Evolutionary conservation across 2,797 vertebrate species (phyloP), one percentile per base, ranked within the genome.

Genomic region (Eulemur coronatus): DNA sequence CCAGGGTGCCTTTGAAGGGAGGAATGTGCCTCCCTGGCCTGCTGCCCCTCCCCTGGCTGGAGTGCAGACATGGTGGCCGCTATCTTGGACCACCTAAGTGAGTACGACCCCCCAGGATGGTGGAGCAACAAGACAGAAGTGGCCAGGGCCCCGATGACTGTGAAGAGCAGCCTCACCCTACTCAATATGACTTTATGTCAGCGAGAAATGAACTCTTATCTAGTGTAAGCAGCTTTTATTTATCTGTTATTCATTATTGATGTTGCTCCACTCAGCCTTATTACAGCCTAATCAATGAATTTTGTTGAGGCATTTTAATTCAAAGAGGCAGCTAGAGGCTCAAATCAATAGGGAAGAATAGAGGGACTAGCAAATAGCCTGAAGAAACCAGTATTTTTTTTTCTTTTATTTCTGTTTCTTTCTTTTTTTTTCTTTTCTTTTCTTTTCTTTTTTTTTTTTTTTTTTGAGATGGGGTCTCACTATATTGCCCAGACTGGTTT

Each of bases 251-350:
- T 65, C 14, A 1, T 63, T 38, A 65, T 26, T 43, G 33, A 30
- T 26, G 18, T 20, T 50, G 30, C 33, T 86, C 26, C 1, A 12
- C 52, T 46, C 30, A 41, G n/a, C 2, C 12, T 63, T n/a, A 7
- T 38, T 61, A 20, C 7, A 33, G 55, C 10, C 46, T 48, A 18
- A 43, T 65, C 35, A 14, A 28, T 26, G 41, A 43, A 28, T 84
- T 85, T 87, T 72, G 43, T 76, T 35, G 33, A 90, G 52, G 30
- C 6, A 24, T 57, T 57, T 80, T 80, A 52, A 63, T 80, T 61
- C 43, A 17, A 10, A 57, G 50, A 80, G 12, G 65, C 22, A 55
- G 17, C 4, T n/a, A 7, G 10, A 57, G 46, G 11, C 75, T 65
- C 30, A 18, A n/a, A 57, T 86, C 24, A 35, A 22, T 4, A 35